Evolutionary conservation across 2,113 vertebrate genomes (phyloP).

Genomic region (Leucopsar rothschildi): DNA sequence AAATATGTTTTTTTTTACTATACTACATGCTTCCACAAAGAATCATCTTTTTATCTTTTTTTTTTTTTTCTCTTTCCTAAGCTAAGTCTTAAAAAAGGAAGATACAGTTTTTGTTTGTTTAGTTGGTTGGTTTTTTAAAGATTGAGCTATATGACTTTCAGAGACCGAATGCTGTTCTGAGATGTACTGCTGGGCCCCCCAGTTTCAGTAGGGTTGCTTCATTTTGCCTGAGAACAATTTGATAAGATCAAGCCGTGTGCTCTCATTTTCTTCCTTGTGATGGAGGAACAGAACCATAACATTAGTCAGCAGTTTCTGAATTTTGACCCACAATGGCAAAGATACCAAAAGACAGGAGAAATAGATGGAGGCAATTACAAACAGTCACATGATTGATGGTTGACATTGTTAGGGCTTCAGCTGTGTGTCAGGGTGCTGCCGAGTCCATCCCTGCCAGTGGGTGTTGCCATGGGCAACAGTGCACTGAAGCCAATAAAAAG

Average conservation of each 20-base stretch:
- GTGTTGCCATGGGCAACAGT: slow-evolving; percentile 78
- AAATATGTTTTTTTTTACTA: neutral
- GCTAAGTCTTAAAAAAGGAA: neutral
- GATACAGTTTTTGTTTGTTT: neutral
- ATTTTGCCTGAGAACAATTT: neutral
- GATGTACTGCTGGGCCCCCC: neutral
- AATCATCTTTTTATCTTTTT: neutral
- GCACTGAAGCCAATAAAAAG: slow-evolving; percentile 76
- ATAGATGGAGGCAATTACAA: slow-evolving; percentile 83
- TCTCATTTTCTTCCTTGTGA: slow-evolving; percentile 42
- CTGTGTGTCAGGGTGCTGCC: slow-evolving; percentile 69
- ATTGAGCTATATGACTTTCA: neutral
- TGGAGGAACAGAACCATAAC: slow-evolving; percentile 38
- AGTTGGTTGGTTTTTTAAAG: neutral
- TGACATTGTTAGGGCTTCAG: slow-evolving; percentile 77
- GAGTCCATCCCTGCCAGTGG: slow-evolving; percentile 68
- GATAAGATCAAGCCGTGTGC: neutral
- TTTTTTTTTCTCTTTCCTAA: neutral
- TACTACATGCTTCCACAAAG: neutral
- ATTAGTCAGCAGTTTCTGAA: slow-evolving; percentile 80
- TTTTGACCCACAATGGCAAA: slow-evolving; percentile 73
- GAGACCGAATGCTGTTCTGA: neutral
- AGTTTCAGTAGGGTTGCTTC: neutral
- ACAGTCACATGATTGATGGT: slow-evolving; percentile 77
- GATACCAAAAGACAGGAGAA: slow-evolving; percentile 74